phyloP scores from a whole-genome alignment of 2,888 invertebrate genomes.

The Octonoba sinensis region DNA sequence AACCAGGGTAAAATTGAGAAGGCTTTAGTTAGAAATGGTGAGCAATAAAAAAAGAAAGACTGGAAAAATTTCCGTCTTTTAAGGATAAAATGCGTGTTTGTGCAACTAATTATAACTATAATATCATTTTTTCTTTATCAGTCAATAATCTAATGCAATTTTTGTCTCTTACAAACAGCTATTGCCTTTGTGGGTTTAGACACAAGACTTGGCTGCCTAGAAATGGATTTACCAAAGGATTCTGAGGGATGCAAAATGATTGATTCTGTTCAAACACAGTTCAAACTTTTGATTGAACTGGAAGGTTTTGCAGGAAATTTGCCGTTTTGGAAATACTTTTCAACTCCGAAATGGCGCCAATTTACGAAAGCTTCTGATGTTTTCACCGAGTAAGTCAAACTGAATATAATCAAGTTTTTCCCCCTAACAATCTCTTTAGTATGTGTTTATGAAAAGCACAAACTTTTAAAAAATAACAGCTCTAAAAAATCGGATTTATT shows the following conservation, averaged over 20 bases:
- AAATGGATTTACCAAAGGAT: conserved; percentile 77
- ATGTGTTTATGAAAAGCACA: background rate
- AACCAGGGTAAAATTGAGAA: too few relatives aligned
- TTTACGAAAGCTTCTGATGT: conserved; percentile 70
- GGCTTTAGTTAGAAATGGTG: too few relatives aligned
- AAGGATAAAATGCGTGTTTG: too few relatives aligned
- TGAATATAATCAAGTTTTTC: background rate
- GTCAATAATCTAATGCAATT: background rate
- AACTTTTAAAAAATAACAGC: too few relatives aligned
- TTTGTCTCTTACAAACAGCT: conserved; percentile 70
- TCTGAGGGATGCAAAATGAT: conserved; percentile 89
- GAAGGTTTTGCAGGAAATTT: conserved; percentile 67
- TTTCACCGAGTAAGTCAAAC: conserved; percentile 71
- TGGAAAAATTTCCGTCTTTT: too few relatives aligned
- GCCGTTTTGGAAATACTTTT: conserved; percentile 69
- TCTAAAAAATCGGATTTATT: too few relatives aligned
- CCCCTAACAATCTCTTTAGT: background rate
- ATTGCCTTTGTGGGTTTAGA: conserved; percentile 90
- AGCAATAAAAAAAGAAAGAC: too few relatives aligned
- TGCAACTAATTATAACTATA: too few relatives aligned
- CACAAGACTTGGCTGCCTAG: conserved; percentile 85
- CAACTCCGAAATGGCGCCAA: conserved; percentile 71
- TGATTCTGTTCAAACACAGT: conserved; percentile 74
- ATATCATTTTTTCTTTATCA: background rate
- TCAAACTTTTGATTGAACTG: conserved; percentile 69